phyloP scores from a whole-genome alignment of 2,113 vertebrate genomes.

The Conger conger region DNA sequence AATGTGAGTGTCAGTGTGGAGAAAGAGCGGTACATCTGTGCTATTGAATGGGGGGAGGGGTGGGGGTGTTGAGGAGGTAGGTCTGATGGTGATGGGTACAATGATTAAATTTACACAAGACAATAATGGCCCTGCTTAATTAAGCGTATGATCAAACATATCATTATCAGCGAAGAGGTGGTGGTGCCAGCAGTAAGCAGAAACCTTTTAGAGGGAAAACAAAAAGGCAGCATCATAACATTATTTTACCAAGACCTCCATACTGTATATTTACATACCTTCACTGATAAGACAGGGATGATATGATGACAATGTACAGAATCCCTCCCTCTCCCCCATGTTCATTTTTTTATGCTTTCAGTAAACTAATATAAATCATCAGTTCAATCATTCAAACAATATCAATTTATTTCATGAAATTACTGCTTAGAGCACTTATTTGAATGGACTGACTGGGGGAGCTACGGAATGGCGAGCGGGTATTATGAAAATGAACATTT shows the following conservation, averaged over 20 bases:
- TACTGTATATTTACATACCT: background rate
- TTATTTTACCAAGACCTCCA: background rate
- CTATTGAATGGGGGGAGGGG: slow-evolving; percentile 51
- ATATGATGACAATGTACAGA: background rate
- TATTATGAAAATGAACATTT: too few species aligned
- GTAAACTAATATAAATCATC: background rate
- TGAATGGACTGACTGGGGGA: background rate
- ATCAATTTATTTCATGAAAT: background rate
- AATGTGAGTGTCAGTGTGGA: slow-evolving; percentile 47
- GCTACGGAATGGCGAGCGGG: background rate
- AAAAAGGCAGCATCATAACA: background rate
- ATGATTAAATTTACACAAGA: slow-evolving; percentile 36
- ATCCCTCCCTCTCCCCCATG: too few species aligned
- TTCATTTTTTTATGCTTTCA: too few species aligned
- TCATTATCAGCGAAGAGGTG: slow-evolving; percentile 37
- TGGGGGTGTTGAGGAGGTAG: background rate
- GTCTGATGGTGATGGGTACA: background rate
- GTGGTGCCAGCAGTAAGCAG: background rate
- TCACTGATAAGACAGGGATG: background rate
- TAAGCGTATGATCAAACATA: slow-evolving; percentile 57
- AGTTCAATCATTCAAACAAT: background rate
- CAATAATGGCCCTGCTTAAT: slow-evolving; percentile 43
- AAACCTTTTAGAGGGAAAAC: background rate
- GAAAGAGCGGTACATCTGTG: slow-evolving; percentile 52
- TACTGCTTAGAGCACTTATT: background rate